phyloP scores from a whole-genome alignment of 2,113 vertebrate species.

The Eleginops maclovinus region DNA sequence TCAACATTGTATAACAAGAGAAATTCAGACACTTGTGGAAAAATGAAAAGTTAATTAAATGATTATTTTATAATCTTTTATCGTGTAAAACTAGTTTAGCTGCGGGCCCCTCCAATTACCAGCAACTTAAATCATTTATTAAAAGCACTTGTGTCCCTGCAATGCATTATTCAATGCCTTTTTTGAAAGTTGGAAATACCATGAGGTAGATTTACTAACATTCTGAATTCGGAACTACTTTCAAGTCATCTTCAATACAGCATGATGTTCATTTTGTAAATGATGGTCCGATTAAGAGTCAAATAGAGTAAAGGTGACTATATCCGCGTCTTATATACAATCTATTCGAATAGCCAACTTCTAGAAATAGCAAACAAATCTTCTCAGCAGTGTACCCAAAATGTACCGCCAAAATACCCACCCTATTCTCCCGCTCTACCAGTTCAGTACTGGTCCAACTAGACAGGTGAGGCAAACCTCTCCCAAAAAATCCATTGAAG shows the following conservation, averaged over 20 bases:
- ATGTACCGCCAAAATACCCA: neutral
- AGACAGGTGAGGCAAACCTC: slow-evolving; percentile 34
- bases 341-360: neutral
- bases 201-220: neutral
- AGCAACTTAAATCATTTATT: neutral
- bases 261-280: too few relatives aligned
- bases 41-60: neutral
- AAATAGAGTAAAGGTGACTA: too few relatives aligned
- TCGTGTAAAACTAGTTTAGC: neutral
- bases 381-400: slow-evolving; percentile 1
- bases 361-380: neutral
- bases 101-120: neutral
- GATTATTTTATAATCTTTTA: neutral
- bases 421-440: neutral
- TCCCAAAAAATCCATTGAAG: slow-evolving; percentile 14
- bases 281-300: too few relatives aligned
- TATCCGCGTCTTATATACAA: too few relatives aligned
- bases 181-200: neutral
- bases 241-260: too few relatives aligned
- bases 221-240: too few relatives aligned
- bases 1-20: slow-evolving; percentile 1
- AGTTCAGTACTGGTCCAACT: slow-evolving; percentile 21
- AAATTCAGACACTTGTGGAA: neutral
- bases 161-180: neutral
- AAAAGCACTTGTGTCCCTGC: neutral